Base-by-base conservation (phyloP, 2,113 vertebrate genomes). In the rat (Rattus norvegicus) region DNA sequence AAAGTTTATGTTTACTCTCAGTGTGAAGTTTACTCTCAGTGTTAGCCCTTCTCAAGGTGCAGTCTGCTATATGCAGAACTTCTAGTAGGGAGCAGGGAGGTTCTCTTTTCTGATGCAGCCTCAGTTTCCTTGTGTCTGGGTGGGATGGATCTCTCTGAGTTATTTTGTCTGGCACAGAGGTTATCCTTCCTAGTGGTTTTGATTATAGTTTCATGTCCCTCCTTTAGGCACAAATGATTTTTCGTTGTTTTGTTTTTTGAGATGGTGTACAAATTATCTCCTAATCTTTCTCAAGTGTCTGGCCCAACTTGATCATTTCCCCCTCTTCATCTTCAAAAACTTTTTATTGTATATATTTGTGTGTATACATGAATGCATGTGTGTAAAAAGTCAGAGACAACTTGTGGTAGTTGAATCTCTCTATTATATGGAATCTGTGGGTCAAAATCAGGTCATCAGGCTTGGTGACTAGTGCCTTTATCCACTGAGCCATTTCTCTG, bases 161-260 rank as follows among this genome's bases (percentile, higher is more conserved):
- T 91, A 92, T 81, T 47, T 24, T 92, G 28, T 14, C 26, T 11
- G 22, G 5, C 54, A 65, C 24, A 88, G 8, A 85, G 3, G n/a
- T 73, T 84, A 54, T 39, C 36, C 0, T n/a, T 8, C 20, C 76
- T 43, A 69, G 17, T 92, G n/a, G 69, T 77, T 49, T 93, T 63
- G 36, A n/a, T 24, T 61, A 95, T 73, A 92, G 86, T 93, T 94
- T 93, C 83, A 76, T 77, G 61, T 14, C 22, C 9, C 10, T 47
- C 63, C 72, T 30, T 26, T 14, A 90, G 73, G 11, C 13, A 54
- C n/a, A 67, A 33, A 70, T 12, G 13, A 2, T 92, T 70, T 36
- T 76, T 92, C 59, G 88, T 95, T 90, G 7, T 91, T 8, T 39
- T 16, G 70, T 59, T 54, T n/a, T 12, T 43, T 87, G 61, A 86